Evolutionary conservation across 1,140 invertebrate genomes (phyloP), one percentile per base, ranked within the genome.

Genomic region (Aporrectodea caliginosa): DNA sequence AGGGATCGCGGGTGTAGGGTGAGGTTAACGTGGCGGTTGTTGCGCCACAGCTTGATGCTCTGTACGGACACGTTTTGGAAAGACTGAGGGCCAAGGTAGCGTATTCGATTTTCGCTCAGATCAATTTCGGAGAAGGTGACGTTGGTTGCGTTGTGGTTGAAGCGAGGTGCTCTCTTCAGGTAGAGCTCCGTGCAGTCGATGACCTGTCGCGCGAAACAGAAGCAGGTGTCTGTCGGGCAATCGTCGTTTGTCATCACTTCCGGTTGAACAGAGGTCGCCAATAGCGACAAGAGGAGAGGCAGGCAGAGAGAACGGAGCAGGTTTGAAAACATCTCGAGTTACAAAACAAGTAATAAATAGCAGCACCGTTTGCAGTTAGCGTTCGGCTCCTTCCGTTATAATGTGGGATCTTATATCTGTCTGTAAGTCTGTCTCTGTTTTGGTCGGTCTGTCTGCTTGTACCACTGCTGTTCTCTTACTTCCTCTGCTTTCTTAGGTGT

Each of bases 181-280:
- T 32, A 69, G 27, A 79, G 22, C 34, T 79, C 78, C 16, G 74
- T 73, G 78, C 78, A 79, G 32, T 79, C 78, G 58, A 79, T 72
- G 29, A 43, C 58, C 72, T 79, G 34, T 27, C 43, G 34, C 22
- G 43, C 78, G 72, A 68, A 75, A 35, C 78, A 79, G 78, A 32
- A 75, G 68, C 78, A 79, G 22, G 35, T 69, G 16, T 79, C 31
- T 2, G 73, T 69, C 72, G 78, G 78, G 43, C 78, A 79, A 58
- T 34, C 70, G 70, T 30, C 72, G 32, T 58, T 58, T 6, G 6
- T 22, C 6, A 58, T 58, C 22, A 58, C 43, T 12, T 58, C 43
- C 43, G 43, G 6, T 58, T 58, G 6, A 6, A 22, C 43, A 12
- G 43, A 58, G 6, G 43, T 58, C 43, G 22, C 22, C 43, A 22